These are phyloP conservation scores for Brachionus rubens DNA, from an alignment of 1,140 invertebrate genomes.

Conservation along the genomic window DNA sequence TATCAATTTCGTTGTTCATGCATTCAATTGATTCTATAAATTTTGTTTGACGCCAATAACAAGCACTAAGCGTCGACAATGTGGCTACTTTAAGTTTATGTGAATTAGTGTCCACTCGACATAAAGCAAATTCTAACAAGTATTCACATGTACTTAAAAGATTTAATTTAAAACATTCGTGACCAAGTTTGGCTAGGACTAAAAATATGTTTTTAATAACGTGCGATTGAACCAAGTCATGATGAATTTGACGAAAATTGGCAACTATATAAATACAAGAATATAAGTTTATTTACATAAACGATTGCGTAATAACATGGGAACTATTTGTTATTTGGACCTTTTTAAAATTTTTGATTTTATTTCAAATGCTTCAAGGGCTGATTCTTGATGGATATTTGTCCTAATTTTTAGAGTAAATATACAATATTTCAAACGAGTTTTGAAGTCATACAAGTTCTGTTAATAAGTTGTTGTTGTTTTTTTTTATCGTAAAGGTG, in stretches of 20 bases:
- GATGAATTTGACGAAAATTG: conserved; percentile 27
- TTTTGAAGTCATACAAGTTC: too few relatives aligned
- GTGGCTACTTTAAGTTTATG: conserved; percentile 24
- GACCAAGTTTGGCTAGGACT: conserved; percentile 44
- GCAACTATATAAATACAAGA: background rate
- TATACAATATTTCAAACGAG: too few relatives aligned
- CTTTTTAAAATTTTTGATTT: too few relatives aligned
- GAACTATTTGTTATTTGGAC: too few relatives aligned
- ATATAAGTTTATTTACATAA: too few relatives aligned
- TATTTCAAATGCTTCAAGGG: too few relatives aligned
- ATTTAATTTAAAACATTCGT: conserved; percentile 43
- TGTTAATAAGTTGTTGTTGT: too few relatives aligned
- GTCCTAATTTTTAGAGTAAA: too few relatives aligned
- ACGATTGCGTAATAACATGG: too few relatives aligned
- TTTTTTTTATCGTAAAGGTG: too few relatives aligned
- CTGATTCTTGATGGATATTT: too few relatives aligned
- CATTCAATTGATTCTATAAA: conserved; percentile 37
- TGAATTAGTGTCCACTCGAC: conserved; percentile 12
- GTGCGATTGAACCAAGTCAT: conserved; percentile 3
- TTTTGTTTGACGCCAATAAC: conserved; percentile 34
- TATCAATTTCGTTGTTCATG: conserved; percentile 24
- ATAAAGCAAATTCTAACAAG: conserved; percentile 14
- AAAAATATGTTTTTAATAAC: conserved; percentile 21
- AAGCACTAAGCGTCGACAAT: conserved; percentile 25
- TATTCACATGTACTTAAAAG: conserved; percentile 25